These are phyloP conservation scores for Pelagia noctiluca DNA, from an alignment of 30 jellyfish, hydroid and myxozoan species.

Conservation along the genomic window DNA sequence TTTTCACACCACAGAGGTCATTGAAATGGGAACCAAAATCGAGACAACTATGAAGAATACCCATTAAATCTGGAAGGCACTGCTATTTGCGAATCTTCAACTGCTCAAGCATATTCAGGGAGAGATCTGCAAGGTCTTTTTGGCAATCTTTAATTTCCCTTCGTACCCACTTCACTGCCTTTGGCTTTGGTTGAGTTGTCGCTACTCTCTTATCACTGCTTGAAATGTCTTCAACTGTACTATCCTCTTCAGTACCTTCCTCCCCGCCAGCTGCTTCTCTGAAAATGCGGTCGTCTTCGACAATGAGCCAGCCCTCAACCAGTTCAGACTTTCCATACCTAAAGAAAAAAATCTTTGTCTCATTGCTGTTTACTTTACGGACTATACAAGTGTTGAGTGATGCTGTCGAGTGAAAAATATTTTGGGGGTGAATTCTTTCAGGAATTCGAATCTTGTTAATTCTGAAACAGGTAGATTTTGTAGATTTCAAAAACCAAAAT, in stretches of 20 bases:
- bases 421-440: no score
- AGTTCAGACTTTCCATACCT: background rate
- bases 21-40: background rate
- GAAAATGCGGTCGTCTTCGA: background rate
- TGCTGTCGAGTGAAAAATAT: no score
- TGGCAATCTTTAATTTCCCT: conserved; percentile 1
- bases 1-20: background rate
- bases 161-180: conserved; percentile 1
- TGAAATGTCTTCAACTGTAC: background rate
- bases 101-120: background rate
- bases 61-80: background rate
- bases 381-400: no score
- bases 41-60: background rate
- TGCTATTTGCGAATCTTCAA: background rate
- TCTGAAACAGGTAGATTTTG: no score
- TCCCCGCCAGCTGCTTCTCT: background rate
- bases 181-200: background rate
- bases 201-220: background rate
- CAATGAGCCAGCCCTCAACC: conserved; percentile 25
- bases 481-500: no score
- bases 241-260: background rate
- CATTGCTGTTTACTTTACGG: no score
- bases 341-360: no score
- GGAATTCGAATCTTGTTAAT: no score
- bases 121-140: background rate